Evolutionary conservation across 2,797 vertebrate species (phyloP), one percentile per base, ranked within the genome.

Genomic region (Tenualosa ilisha): DNA sequence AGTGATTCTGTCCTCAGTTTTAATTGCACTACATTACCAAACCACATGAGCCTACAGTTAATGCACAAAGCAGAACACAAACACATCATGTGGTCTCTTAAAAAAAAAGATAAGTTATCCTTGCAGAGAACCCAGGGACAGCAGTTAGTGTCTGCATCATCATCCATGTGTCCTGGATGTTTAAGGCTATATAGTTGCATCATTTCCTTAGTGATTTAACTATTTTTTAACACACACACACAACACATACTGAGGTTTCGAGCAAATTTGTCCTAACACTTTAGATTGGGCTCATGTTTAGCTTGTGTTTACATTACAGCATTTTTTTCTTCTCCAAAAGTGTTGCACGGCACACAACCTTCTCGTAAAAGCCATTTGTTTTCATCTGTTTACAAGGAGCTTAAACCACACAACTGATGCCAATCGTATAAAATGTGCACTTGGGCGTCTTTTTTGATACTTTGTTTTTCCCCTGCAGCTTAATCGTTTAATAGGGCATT

Each of bases 351-450:
- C 88, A 87, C 81, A 81, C 49, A 53, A 87, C 85, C 82, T 68
- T 86, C 83, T 89, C 68, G 46, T 89, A 86, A 92, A 90, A 86
- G 56, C 89, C 85, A 90, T 90, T 92, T 93, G 88, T 93, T 92
- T 92, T 91, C 86, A 88, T 91, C 89, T 91, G 86, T 94, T 93
- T 91, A 89, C 86, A 65, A 86, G 83, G 86, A 92, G 89, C 85
- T 84, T 89, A 90, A 91, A 89, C 89, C 89, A 91, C 90, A 90
- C 68, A 89, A 90, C 87, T 85, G 59, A 88, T 91, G 90, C 89
- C 90, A 92, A 85, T 72, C 88, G 84, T 88, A 89, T 91, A 92
- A 93, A 93, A 90, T 87, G 84, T 85, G 63, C 85, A 65, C 87
- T 89, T 90, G 88, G 81, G 88, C 85, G 89, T 84, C 87, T 87